Evolutionary conservation across 2,888 invertebrate species (phyloP).

Genomic region (Balanococcus diminutus): DNA sequence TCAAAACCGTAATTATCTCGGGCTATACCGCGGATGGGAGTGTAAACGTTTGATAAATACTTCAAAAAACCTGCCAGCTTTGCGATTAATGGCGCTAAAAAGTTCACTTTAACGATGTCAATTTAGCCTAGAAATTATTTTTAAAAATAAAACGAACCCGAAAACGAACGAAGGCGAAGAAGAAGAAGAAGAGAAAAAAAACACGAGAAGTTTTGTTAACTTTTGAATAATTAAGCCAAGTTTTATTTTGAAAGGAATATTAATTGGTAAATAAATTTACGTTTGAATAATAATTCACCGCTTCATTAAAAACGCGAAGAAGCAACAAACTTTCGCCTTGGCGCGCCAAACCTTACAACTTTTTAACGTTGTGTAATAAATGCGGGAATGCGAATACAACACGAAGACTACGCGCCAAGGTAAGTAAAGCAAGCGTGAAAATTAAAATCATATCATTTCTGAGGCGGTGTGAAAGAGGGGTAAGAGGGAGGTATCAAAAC

Average conservation of each 20-base stretch:
- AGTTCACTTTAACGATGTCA: conserved; percentile 38
- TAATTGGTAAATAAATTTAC: conserved; percentile 48
- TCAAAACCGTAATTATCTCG: conserved; percentile 2
- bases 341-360: background rate
- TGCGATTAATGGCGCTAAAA: conserved; percentile 32
- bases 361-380: background rate
- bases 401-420: background rate
- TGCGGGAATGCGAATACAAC: background rate
- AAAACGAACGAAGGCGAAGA: background rate
- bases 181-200: background rate
- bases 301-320: conserved; percentile 34
- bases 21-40: background rate
- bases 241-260: conserved; percentile 46
- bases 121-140: conserved; percentile 20
- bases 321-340: conserved; percentile 20
- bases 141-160: background rate
- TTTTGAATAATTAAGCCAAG: conserved; percentile 48
- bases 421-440: background rate
- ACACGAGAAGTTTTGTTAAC: conserved; percentile 30
- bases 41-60: conserved; percentile 38
- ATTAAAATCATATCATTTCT: background rate
- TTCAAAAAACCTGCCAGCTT: conserved; percentile 12
- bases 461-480: background rate
- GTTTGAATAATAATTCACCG: conserved; percentile 42
- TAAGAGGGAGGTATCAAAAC: background rate